Conservation (phyloP, 2,888 invertebrate genomes). For the Ochropacha duplaris region DNA sequence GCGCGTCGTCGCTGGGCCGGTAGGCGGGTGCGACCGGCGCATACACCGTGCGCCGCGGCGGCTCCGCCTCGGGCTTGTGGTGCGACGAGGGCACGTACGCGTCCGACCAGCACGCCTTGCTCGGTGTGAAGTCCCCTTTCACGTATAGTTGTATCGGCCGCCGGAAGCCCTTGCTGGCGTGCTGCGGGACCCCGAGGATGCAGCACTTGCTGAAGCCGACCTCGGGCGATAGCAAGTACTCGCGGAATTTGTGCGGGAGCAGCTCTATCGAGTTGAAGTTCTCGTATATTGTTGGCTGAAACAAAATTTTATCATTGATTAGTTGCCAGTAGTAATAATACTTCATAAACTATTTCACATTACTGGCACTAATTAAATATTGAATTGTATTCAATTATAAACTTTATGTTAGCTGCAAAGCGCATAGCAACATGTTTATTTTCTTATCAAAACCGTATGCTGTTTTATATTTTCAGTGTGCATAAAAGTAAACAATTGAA, state of each 20-base stretch:
- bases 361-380: background rate
- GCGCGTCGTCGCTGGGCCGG: slow-evolving; percentile 78
- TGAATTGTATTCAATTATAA: background rate
- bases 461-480: background rate
- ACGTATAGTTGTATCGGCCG: slow-evolving; percentile 89
- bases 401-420: background rate
- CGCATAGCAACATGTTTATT: background rate
- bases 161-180: slow-evolving; percentile 94
- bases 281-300: slow-evolving; percentile 91
- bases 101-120: slow-evolving; percentile 85
- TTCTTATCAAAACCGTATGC: slow-evolving; percentile 4
- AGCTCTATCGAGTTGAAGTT: slow-evolving; percentile 94
- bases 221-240: slow-evolving; percentile 94
- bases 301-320: slow-evolving; percentile 32
- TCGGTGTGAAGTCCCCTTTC: slow-evolving; percentile 85
- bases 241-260: slow-evolving; percentile 95
- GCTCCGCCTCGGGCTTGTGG: slow-evolving; percentile 82
- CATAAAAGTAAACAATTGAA: background rate
- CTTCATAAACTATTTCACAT: background rate
- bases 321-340: background rate
- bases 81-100: slow-evolving; percentile 85
- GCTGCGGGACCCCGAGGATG: slow-evolving; percentile 90
- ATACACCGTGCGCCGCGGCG: slow-evolving; percentile 78
- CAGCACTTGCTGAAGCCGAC: slow-evolving; percentile 96
- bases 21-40: slow-evolving; percentile 74